phyloP scores from a whole-genome alignment of 2,113 vertebrate species.

The Agapornis roseicollis region DNA sequence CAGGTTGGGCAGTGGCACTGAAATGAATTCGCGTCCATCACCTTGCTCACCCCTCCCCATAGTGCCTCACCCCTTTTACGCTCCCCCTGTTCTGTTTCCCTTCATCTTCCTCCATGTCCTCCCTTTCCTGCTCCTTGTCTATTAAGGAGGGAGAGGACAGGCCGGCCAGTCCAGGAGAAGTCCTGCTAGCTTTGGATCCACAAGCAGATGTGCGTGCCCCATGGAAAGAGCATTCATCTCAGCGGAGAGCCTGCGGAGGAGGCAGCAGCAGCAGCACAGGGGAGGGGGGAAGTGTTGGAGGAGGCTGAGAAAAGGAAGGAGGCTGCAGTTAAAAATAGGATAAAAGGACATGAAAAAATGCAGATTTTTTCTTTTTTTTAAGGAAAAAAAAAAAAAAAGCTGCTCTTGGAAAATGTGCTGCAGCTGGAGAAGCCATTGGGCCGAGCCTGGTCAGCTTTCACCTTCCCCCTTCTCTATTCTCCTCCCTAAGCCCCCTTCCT shows the following conservation, averaged over 20 bases:
- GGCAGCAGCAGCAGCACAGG: constrained; percentile 20
- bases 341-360: constrained; percentile 72
- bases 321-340: constrained; percentile 81
- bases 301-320: constrained; percentile 74
- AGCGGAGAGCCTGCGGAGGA: constrained; percentile 53
- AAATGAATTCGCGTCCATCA: not conserved
- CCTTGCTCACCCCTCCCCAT: rapidly evolving
- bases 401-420: constrained; percentile 60
- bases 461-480: constrained; percentile 21
- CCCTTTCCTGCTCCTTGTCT: not conserved
- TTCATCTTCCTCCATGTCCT: not conserved
- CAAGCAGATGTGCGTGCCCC: constrained; percentile 65
- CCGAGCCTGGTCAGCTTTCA: constrained; percentile 60
- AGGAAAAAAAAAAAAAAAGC: not conserved
- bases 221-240: constrained; percentile 74
- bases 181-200: not conserved
- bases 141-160: not conserved
- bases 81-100: not conserved
- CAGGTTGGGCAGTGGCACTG: not conserved
- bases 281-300: constrained; percentile 67
- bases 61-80: not conserved
- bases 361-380: constrained; percentile 33
- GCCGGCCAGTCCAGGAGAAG: not conserved
- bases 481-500: constrained; percentile 26
- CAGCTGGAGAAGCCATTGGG: constrained; percentile 74